Evolutionary conservation across 2,113 vertebrate genomes (phyloP).

Genomic region (Limnothrissa miodon): DNA sequence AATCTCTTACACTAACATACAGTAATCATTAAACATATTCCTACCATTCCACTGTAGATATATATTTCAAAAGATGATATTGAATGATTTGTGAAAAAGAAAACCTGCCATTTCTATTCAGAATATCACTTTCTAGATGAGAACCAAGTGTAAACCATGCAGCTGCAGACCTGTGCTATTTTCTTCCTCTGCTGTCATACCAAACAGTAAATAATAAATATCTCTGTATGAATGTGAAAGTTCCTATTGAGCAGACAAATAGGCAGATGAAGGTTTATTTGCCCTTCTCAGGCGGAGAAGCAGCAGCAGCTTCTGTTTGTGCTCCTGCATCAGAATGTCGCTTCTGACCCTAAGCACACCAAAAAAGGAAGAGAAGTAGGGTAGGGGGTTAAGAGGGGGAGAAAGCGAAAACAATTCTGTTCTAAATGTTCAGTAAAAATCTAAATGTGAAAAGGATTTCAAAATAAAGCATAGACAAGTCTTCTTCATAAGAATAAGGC

Average conservation of each 20-base stretch:
- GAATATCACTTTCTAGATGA: background rate
- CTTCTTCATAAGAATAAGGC: background rate
- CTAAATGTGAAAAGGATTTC: background rate
- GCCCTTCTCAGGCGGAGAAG: constrained; percentile 80
- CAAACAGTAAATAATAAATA: constrained; percentile 3
- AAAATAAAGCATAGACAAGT: background rate
- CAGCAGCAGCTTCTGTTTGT: constrained; percentile 84
- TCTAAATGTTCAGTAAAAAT: background rate
- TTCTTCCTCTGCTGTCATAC: background rate
- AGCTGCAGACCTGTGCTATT: no score
- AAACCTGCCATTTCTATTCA: background rate
- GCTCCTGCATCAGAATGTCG: constrained; percentile 85
- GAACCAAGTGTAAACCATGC: background rate
- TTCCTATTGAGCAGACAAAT: constrained; percentile 4
- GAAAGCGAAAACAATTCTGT: background rate
- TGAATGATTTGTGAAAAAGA: background rate
- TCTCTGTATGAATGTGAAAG: constrained; percentile 34
- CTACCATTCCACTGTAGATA: background rate
- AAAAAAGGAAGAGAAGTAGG: background rate
- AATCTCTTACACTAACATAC: background rate
- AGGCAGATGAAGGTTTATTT: constrained; percentile 73
- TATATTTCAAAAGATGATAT: background rate
- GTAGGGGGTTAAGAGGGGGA: background rate
- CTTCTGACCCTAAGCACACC: constrained; percentile 80
- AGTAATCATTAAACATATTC: background rate